Conservation (phyloP, 2,113 vertebrate genomes). For the Pseudorasbora parva region DNA sequence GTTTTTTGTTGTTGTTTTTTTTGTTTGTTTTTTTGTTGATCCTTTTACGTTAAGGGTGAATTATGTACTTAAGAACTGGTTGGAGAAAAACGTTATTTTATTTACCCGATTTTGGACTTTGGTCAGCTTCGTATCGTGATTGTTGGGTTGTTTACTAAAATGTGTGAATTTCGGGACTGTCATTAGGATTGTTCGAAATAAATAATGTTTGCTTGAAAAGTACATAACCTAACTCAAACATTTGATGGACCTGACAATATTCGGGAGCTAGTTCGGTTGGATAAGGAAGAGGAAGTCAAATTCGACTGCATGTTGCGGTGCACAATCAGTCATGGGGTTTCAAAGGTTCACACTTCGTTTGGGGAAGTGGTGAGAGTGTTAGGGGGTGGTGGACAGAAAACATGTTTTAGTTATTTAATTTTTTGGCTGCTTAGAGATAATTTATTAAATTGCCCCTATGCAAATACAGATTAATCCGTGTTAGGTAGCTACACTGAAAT, state of each 20-base stretch:
- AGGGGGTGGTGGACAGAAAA: too few species aligned
- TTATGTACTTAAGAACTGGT: neutral
- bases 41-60: neutral
- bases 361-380: too few species aligned
- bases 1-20: neutral
- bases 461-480: too few species aligned
- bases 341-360: too few species aligned
- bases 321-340: too few species aligned
- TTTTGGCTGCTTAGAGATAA: too few species aligned
- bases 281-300: too few species aligned
- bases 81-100: neutral
- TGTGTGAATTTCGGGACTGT: neutral
- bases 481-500: neutral
- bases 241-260: neutral
- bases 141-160: neutral
- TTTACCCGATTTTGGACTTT: neutral
- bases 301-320: too few species aligned
- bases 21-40: neutral
- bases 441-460: too few species aligned
- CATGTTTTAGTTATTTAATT: too few species aligned
- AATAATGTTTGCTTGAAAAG: neutral
- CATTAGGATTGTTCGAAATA: neutral
- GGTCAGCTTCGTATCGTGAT: too few species aligned
- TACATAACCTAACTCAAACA: neutral
- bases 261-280: neutral